Evolutionary conservation across 1,140 invertebrate species (phyloP).

Genomic region (Phortica variegata): DNA sequence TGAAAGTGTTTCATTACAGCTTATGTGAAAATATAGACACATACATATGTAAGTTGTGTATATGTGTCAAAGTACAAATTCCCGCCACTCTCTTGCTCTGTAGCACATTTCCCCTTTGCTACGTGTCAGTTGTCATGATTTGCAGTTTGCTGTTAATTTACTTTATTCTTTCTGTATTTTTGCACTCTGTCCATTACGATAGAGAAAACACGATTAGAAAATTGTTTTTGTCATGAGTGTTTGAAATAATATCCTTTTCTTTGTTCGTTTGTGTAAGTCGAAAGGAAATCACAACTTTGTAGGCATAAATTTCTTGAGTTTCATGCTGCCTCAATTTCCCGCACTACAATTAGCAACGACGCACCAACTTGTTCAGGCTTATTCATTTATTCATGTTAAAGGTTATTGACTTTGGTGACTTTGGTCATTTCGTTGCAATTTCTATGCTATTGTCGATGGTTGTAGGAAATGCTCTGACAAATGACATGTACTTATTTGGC

Average conservation of each 20-base stretch:
- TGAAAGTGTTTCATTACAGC: background rate
- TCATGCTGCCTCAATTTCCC: background rate
- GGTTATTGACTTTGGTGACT: background rate
- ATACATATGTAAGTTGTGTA: too few species aligned
- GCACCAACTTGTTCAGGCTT: background rate
- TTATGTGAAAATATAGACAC: background rate
- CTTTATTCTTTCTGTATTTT: too few species aligned
- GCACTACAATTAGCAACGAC: background rate
- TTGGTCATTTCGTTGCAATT: background rate
- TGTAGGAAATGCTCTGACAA: background rate
- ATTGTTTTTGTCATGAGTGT: too few species aligned
- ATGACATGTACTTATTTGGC: background rate
- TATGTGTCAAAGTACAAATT: too few species aligned
- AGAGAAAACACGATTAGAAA: too few species aligned
- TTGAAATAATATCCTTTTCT: background rate
- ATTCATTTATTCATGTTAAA: background rate
- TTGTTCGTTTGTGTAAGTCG: too few species aligned
- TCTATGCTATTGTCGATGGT: conserved; percentile 9
- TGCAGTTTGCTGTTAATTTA: too few species aligned
- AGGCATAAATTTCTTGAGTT: background rate
- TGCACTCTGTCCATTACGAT: too few species aligned
- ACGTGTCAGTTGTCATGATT: too few species aligned
- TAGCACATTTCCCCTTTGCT: too few species aligned
- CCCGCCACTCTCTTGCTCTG: too few species aligned
- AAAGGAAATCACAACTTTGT: too few species aligned